phyloP scores from a whole-genome alignment of 2,113 vertebrate species.

The Myrmecobius fasciatus region DNA sequence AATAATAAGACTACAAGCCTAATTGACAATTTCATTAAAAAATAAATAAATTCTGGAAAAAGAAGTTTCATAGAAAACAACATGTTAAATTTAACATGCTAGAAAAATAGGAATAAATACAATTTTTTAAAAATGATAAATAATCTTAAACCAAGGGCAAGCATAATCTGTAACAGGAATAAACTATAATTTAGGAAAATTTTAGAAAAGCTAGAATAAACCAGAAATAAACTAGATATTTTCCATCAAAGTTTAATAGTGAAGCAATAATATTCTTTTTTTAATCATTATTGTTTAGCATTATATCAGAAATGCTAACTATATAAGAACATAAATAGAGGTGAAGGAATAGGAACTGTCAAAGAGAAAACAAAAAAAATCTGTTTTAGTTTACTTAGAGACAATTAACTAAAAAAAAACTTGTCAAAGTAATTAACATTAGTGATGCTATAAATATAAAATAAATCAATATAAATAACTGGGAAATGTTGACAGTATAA shows the following conservation, averaged over 20 bases:
- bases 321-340: neutral
- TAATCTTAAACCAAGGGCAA: neutral
- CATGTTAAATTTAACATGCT: neutral
- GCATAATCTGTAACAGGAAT: neutral
- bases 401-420: neutral
- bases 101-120: neutral
- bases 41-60: too few relatives aligned
- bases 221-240: neutral
- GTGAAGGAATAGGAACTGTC: neutral
- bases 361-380: neutral
- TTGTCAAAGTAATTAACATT: neutral
- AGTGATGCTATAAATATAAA: neutral
- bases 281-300: neutral
- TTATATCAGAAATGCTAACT: neutral
- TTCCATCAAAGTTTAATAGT: neutral
- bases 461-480: neutral
- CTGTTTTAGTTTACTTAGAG: neutral
- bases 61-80: neutral
- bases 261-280: neutral
- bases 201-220: too few relatives aligned
- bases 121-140: neutral
- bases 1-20: neutral
- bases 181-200: neutral
- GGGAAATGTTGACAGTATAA: neutral
- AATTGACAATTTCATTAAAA: neutral